Evolutionary conservation across 2,888 invertebrate genomes (phyloP), one percentile per base, ranked within the genome.

Genomic region (Archips xylosteana): DNA sequence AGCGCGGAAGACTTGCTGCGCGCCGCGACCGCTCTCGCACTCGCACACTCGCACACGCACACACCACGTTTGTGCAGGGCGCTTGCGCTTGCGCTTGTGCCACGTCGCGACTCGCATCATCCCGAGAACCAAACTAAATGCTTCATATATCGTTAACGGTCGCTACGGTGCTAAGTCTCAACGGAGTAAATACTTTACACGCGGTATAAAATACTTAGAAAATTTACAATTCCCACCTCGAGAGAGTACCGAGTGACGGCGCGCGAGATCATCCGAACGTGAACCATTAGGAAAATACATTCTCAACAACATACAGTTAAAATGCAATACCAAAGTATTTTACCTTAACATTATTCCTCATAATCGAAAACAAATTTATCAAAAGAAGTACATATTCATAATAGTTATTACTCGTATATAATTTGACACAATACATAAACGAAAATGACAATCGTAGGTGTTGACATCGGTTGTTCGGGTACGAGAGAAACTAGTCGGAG

Each of bases 181-280:
- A 89, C 90, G 87, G 89, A 84, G 83, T 87, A 85, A 89, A 89
- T 90, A 89, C 90, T 89, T 89, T 90, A 92, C 91, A 90, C 90
- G 87, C 88, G 88, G 92, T 93, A 94, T 88, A 93, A 94, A 94
- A 94, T 90, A 93, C 92, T 89, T 93, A 92, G 92, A 94, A 93
- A 94, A 94, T 92, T 89, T 92, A 94, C 93, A 93, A 89, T 91
- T 87, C 88, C 91, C 90, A 87, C 87, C 87, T 88, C 83, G 86
- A 82, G 36, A 87, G 86, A 87, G 86, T 84, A 84, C 87, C 85
- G 87, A 77, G 75, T 76, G 71, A 63, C 68, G 76, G 77, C 78
- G 80, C 82, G 81, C 85, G 89, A 89, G 89, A 87, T 87, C 87
- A 83, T 82, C 80, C 80, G 78, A 80, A 80, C 65, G 81, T 80